Percentiles rank a stretch among this genome's conserved stretches.
Conservation (phyloP, 2,888 invertebrate species). For the Hipparchia sbordonii region DNA sequence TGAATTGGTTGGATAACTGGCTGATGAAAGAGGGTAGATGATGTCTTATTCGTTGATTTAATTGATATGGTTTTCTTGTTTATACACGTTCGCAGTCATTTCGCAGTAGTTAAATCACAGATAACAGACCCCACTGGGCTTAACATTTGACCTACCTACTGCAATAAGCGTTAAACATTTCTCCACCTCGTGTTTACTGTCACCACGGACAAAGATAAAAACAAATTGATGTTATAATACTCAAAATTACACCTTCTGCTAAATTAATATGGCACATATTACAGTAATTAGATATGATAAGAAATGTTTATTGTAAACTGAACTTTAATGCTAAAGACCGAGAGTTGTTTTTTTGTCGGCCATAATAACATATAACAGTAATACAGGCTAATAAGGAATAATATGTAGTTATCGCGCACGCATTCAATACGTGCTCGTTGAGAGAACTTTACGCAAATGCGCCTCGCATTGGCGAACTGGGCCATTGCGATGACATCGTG, state of each 20-base stretch:
- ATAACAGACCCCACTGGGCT: slow-evolving; percentile 32
- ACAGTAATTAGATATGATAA: not conserved
- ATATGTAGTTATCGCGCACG: slow-evolving; percentile 43
- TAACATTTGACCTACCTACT: slow-evolving; percentile 36
- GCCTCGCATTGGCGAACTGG: slow-evolving; percentile 37
- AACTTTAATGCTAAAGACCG: not conserved
- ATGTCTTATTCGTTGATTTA: no score
- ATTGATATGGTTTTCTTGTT: not conserved
- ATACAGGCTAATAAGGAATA: slow-evolving; percentile 18
- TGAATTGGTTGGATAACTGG: not conserved
- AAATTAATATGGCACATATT: not conserved
- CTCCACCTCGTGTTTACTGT: slow-evolving; percentile 30
- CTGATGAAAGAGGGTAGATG: not conserved
- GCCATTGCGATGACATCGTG: slow-evolving; percentile 45
- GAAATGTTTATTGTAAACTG: slow-evolving; percentile 8
- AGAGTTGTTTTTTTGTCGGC: slow-evolving; percentile 1
- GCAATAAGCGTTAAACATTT: slow-evolving; percentile 34
- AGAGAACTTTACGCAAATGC: slow-evolving; percentile 40
- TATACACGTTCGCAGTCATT: no score
- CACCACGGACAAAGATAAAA: slow-evolving; percentile 4
- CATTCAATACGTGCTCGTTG: slow-evolving; percentile 46
- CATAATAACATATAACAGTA: not conserved
- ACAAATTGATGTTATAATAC: not conserved
- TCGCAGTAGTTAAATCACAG: not conserved
- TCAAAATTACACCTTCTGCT: not conserved